Base-by-base conservation (phyloP, 1,140 invertebrate species). In the Nasonia giraulti region DNA sequence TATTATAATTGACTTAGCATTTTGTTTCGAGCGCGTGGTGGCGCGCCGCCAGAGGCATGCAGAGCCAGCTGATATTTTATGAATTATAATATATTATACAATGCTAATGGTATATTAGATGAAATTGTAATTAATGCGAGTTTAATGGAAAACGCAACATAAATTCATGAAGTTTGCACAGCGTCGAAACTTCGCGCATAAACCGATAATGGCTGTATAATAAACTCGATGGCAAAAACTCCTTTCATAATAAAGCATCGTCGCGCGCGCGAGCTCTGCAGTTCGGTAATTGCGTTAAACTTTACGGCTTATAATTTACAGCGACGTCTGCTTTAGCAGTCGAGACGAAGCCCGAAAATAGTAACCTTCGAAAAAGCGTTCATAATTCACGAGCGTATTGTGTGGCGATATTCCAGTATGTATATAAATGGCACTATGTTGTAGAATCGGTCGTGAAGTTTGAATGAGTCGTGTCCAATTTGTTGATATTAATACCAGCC, bases 141-240 rank as follows among this genome's bases (percentile, higher is more conserved):
- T 71, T 31, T 71, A 31, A 33, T 71, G 8, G 11, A 31, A 33
- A 27, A 33, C 31, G 37, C 33, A 75, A 75, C 31, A 44, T 75
- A 44, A 75, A 75, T 75, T 75, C 37, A 40, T 40, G 37, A 75
- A 75, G 37, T 75, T 75, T 8, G 73, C 33, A 44, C 40, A 75
- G 44, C 40, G 17, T 75, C 31, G 37, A 75, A 75, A 75, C 27
- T 75, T 75, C 40, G 73, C 0, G 3, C 37, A 75, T 75, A 37
- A 75, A 75, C 20, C 33, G 27, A 27, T 75, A 75, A 75, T 75
- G 37, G 37, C 17, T 20, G 73, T 17, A 75, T 75, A 75, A 75
- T 75, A 20, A 75, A 44, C 73, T 44, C 33, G 73, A 75, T 44
- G 0, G 27, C 71, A 75, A 75, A 75, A 75, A 75, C 33, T 37